Evolutionary conservation across 2,113 vertebrate genomes (phyloP).

Genomic region (Parus major): DNA sequence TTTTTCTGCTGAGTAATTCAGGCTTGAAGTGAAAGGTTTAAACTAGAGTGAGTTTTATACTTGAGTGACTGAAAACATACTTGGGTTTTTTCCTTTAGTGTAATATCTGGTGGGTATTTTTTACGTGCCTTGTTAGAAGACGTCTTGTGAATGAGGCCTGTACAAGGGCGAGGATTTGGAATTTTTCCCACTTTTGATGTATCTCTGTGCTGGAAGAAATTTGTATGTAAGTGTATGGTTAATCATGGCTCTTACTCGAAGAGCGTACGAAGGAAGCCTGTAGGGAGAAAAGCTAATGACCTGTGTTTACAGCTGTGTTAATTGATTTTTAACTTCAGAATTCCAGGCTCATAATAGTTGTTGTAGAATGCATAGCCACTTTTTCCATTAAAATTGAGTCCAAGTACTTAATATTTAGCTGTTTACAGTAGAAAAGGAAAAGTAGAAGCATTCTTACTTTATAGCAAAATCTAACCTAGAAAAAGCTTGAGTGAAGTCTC

Average conservation of each 20-base stretch:
- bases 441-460: not conserved
- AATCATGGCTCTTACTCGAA: not conserved
- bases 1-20: not conserved
- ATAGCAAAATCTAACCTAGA: not conserved
- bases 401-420: not conserved
- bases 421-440: not conserved
- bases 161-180: not conserved
- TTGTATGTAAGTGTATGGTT: not conserved
- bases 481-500: not conserved
- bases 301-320: not conserved
- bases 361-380: not conserved
- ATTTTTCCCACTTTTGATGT: not conserved
- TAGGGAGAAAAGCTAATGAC: not conserved
- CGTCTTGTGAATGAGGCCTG: not conserved
- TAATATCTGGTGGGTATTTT: not conserved
- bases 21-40: not conserved
- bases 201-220: not conserved
- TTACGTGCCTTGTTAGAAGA: not conserved
- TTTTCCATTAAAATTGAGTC: not conserved
- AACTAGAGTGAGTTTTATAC: not conserved
- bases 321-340: not conserved
- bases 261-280: not conserved
- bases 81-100: not conserved
- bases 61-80: not conserved
- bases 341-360: not conserved